Percentiles rank a stretch among this genome's conserved stretches.
Conservation (phyloP, 2,113 vertebrate genomes). For the Semnopithecus entellus region DNA sequence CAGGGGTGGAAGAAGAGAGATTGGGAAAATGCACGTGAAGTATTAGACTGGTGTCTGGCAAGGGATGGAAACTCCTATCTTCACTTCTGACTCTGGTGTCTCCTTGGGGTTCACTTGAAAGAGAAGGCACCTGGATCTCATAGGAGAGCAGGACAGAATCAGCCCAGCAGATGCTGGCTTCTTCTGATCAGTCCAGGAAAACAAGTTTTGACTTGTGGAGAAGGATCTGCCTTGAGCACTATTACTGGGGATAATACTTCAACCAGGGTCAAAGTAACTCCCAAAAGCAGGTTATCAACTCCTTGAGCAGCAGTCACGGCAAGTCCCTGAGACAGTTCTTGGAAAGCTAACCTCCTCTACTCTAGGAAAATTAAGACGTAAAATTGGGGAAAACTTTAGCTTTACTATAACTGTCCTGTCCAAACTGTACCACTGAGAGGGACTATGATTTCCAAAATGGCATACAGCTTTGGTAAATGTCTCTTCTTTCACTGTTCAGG, state of each 20-base stretch:
- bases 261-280: neutral
- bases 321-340: neutral
- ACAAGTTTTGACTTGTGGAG: neutral
- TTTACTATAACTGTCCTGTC: slow-evolving; percentile 10
- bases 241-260: neutral
- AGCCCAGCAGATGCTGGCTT: neutral
- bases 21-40: neutral
- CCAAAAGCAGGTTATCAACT: neutral
- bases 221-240: neutral
- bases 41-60: neutral
- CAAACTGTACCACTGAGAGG: neutral
- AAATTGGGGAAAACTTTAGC: slow-evolving; percentile 47
- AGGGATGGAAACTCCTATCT: neutral
- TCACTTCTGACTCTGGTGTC: neutral
- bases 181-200: neutral
- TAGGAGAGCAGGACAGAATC: neutral
- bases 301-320: neutral
- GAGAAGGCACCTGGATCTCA: neutral
- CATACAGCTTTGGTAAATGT: neutral
- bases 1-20: neutral
- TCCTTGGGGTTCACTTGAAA: neutral
- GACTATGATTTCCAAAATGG: neutral
- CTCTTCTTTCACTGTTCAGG: slow-evolving; percentile 57
- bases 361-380: slow-evolving; percentile 52
- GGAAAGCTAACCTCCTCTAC: slow-evolving; percentile 8